Conservation (phyloP, 2,888 invertebrate genomes). For the Brachypterus glaber region DNA sequence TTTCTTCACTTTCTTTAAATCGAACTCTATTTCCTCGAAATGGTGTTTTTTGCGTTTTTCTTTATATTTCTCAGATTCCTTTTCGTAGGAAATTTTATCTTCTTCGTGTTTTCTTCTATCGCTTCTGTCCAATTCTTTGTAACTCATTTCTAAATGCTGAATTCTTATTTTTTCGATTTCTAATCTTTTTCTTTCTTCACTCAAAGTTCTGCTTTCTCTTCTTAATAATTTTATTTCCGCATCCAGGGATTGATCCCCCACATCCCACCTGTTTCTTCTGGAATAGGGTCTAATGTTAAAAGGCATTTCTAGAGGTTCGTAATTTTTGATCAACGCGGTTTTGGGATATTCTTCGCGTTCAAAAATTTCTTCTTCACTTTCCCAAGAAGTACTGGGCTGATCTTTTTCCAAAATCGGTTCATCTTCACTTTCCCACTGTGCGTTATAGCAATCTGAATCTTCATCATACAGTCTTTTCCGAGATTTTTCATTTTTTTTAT, state of each 20-base stretch:
- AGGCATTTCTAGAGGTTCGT: conserved; percentile 25
- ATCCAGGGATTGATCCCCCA: conserved; percentile 12
- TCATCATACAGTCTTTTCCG: conserved; percentile 6
- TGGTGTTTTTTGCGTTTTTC: conserved; percentile 1
- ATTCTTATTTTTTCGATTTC: conserved; percentile 23
- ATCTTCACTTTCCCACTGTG: conserved; percentile 25
- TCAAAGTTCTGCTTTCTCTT: conserved; percentile 16
- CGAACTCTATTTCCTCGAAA: conserved; percentile 4
- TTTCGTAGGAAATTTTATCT: background rate
- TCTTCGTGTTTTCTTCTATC: conserved; percentile 6
- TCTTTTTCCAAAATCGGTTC: conserved; percentile 14
- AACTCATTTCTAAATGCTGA: conserved; percentile 18
- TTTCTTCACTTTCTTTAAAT: conserved; percentile 12
- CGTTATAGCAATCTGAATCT: conserved; percentile 26
- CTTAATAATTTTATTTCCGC: conserved; percentile 19
- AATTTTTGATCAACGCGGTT: conserved; percentile 3
- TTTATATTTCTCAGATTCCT: background rate
- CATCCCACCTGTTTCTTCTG: conserved; percentile 13
- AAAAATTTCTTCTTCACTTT: conserved; percentile 30
- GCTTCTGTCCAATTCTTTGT: conserved; percentile 1
- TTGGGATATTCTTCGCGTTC: conserved; percentile 12
- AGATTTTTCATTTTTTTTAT: background rate
- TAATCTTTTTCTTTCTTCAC: conserved; percentile 19
- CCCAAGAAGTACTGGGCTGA: conserved; percentile 27
- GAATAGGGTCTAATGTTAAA: conserved; percentile 26